Conservation (phyloP, 2,888 invertebrate genomes). For the Lasioglossum figueresi region DNA sequence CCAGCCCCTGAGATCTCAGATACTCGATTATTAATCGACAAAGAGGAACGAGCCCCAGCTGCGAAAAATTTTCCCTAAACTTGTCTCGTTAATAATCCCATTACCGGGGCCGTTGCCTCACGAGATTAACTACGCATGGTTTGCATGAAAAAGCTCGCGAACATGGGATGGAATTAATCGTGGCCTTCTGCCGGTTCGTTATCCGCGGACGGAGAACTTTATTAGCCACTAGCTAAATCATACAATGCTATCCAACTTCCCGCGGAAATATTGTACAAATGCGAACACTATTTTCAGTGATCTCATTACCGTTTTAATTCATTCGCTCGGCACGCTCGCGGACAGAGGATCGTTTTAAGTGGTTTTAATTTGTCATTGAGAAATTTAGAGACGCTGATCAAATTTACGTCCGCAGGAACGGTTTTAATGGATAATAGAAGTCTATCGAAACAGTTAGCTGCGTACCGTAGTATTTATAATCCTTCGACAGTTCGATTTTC, state of each 20-base stretch:
- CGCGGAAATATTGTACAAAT: neutral
- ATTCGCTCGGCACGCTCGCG: neutral
- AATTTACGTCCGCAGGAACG: neutral
- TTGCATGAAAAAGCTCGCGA: constrained; percentile 27
- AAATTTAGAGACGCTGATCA: neutral
- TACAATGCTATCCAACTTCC: neutral
- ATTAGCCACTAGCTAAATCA: constrained; percentile 11
- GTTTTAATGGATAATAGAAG: neutral
- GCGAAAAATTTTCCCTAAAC: constrained; percentile 61
- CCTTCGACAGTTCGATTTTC: neutral
- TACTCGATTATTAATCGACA: constrained; percentile 68
- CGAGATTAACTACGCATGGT: constrained; percentile 44
- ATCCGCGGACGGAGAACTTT: constrained; percentile 18
- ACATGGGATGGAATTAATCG: constrained; percentile 42
- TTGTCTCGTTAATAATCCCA: constrained; percentile 67
- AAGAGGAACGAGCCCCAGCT: constrained; percentile 36
- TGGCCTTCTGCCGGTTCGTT: neutral
- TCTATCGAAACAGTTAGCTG: neutral
- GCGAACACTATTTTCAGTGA: neutral
- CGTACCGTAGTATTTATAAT: neutral
- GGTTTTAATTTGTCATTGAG: neutral
- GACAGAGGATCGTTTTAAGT: neutral
- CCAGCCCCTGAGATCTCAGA: constrained; percentile 18
- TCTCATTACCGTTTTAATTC: neutral
- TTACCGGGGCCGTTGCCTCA: constrained; percentile 30